phyloP scores from a whole-genome alignment of 2,888 invertebrate genomes.

The Bugula neritina region DNA sequence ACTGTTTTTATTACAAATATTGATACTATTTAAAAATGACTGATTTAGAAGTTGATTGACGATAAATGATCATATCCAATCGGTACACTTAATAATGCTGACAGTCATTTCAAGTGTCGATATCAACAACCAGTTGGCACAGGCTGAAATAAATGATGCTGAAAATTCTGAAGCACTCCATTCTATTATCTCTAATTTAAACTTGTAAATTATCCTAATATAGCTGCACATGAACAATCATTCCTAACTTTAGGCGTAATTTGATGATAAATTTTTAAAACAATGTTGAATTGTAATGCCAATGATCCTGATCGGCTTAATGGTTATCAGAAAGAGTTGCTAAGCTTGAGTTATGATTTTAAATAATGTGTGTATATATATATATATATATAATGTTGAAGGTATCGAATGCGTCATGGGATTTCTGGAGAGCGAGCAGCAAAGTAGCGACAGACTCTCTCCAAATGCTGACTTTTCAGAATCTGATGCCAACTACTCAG shows the following conservation, averaged over 20 bases:
- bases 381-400: not conserved
- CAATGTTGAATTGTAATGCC: not conserved
- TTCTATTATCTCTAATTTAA: not conserved
- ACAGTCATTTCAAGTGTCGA: not conserved
- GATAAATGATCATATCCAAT: too few relatives aligned
- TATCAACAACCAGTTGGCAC: not conserved
- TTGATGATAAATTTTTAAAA: not conserved
- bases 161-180: not conserved
- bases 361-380: not conserved
- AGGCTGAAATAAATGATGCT: not conserved
- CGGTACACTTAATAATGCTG: not conserved
- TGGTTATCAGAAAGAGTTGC: not conserved
- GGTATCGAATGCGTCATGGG: slow-evolving; percentile 26
- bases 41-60: too few relatives aligned
- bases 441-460: not conserved
- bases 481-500: not conserved
- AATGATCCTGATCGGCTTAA: not conserved
- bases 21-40: too few relatives aligned
- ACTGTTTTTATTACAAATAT: too few relatives aligned
- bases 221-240: not conserved
- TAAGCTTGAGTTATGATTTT: not conserved
- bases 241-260: not conserved
- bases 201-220: not conserved
- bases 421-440: slow-evolving; percentile 17
- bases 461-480: not conserved